Evolutionary conservation across 2,797 vertebrate species (phyloP).

Genomic region (Columba guinea): DNA sequence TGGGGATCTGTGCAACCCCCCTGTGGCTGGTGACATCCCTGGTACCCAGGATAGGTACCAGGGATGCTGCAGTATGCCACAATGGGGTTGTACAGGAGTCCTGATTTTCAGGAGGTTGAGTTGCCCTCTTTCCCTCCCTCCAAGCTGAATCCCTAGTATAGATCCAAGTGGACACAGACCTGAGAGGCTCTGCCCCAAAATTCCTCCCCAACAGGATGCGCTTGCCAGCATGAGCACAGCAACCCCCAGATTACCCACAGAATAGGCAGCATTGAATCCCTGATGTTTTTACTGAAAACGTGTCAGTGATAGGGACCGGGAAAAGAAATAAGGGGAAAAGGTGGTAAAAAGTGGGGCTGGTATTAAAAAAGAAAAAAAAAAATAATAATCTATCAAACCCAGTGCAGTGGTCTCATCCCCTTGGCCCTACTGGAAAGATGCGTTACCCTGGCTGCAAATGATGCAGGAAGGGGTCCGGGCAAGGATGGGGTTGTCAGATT

Average conservation of each 20-base stretch:
- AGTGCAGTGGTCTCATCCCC: neutral
- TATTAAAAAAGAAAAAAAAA: neutral
- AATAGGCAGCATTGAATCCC: neutral
- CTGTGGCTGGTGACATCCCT: neutral
- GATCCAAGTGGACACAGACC: neutral
- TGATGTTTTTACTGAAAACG: neutral
- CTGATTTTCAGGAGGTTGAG: neutral
- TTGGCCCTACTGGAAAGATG: neutral
- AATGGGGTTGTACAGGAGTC: neutral
- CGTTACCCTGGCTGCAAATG: accelerated
- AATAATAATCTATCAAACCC: neutral
- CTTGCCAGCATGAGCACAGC: accelerated
- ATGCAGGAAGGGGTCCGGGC: neutral
- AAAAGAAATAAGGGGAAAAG: neutral
- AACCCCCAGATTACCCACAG: neutral
- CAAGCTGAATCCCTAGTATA: neutral
- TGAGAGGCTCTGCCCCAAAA: neutral
- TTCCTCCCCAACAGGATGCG: neutral
- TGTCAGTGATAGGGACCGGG: too few species aligned
- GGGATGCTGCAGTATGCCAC: neutral
- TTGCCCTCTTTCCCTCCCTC: neutral
- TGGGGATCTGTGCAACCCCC: neutral
- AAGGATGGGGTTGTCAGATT: neutral
- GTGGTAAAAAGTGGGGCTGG: accelerated
- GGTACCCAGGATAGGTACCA: neutral